Base-by-base conservation (phyloP, 92 coral and sea anemone species). In the Zoanthus sansibaricus region DNA sequence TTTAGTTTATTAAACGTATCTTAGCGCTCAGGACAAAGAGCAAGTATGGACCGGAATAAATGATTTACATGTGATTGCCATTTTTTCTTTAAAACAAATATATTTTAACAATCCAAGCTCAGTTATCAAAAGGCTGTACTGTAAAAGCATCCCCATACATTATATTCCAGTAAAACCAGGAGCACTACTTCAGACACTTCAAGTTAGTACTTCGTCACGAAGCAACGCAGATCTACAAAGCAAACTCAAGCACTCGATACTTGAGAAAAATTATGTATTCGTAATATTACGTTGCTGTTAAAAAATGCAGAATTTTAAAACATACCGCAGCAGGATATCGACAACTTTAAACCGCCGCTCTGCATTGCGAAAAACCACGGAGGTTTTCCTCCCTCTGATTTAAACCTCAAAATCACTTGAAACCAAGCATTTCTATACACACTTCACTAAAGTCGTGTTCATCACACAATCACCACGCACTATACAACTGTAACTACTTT, bases 351-450 rank as follows among this genome's bases (percentile, higher is more conserved):
- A 69, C 6, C 69, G 37, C 61, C 66, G 7, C 8, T 30, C 12
- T 3, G 82, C 31, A 31, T 14, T 5, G 67, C 1, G 58, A 9
- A 76, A 32, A 21, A 12, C 66, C 45, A 30, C 11, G 45, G 73
- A 21, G 12, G 18, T 10, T 18, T 66, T 54, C 72, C 85, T 64
- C 46, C 75, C 85, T 80, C 18, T 17, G 42, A 64, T 46, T 9
- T 37, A 46, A 52, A 80, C 75, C 85, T 17, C 31, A 20, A 80
- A 80, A 58, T 80, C 85, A 80, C 85, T 80, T 80, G 75, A 80
- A 80, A 64, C 75, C 61, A 80, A 66, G 85, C 75, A 67, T 80
- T 80, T 80, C 71, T 75, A 79, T 68, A 80, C 66, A 80, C 85
- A 80, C 62, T 67, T 47, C 74, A 80, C 7, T 80, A 55, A 80